phyloP scores from a whole-genome alignment of 2,113 vertebrate genomes.

The Alexandromys fortis region DNA sequence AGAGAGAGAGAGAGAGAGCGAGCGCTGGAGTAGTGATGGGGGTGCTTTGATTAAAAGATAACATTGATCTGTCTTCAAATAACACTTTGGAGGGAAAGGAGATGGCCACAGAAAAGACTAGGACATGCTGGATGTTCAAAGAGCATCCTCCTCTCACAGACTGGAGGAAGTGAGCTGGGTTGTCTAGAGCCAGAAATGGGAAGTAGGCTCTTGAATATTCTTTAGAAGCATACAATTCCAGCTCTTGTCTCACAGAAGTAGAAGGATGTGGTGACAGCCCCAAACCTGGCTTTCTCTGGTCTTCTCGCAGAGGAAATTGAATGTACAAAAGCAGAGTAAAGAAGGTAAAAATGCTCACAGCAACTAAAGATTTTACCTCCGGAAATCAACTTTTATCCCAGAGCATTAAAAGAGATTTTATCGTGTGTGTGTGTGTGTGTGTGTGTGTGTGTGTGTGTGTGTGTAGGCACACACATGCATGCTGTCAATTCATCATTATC shows the following conservation, averaged over 20 bases:
- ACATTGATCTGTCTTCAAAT: background rate
- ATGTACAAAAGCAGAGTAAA: background rate
- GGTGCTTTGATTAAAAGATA: constrained; percentile 47
- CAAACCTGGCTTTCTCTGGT: background rate
- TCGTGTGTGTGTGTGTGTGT: background rate
- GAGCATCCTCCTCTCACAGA: background rate
- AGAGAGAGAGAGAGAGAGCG: background rate
- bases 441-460: background rate
- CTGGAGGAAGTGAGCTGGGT: background rate
- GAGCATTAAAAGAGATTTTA: background rate
- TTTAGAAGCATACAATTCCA: background rate
- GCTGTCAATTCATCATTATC: constrained; percentile 60
- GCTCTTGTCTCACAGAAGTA: background rate
- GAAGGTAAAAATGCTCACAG: background rate
- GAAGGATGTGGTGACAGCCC: background rate
- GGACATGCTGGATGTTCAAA: background rate
- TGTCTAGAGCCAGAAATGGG: background rate
- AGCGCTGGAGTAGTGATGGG: no score
- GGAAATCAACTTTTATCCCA: background rate
- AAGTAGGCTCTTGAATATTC: background rate
- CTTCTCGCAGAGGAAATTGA: background rate
- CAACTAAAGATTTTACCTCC: background rate
- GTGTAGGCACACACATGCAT: background rate
- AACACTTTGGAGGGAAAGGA: background rate
- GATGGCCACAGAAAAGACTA: background rate